Evolutionary conservation across 2,888 invertebrate genomes (phyloP).

Genomic region (Drosophila quasianomalipes): DNA sequence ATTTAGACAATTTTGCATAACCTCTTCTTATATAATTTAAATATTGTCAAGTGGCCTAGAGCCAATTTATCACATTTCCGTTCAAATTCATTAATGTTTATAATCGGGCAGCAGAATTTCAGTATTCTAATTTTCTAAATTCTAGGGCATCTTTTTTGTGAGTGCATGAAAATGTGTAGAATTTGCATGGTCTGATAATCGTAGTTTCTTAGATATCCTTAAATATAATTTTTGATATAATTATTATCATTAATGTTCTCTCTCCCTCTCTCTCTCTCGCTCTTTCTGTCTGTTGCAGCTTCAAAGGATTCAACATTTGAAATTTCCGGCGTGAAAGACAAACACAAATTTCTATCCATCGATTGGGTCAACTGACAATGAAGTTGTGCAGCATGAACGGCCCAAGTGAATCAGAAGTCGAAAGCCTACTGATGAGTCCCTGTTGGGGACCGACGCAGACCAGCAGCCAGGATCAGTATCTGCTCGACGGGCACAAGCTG

Average conservation of each 20-base stretch:
- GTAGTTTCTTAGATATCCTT: background rate
- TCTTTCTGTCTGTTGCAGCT: constrained; percentile 30
- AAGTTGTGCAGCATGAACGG: constrained; percentile 87
- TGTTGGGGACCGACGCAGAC: constrained; percentile 89
- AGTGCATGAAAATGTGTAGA: background rate
- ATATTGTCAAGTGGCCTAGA: background rate
- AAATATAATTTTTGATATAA: background rate
- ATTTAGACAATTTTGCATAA: too few relatives aligned
- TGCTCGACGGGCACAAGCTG: constrained; percentile 87
- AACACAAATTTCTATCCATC: constrained; percentile 49
- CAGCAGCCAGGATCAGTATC: constrained; percentile 86
- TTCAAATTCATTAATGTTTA: background rate
- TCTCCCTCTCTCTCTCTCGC: background rate
- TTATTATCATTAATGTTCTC: background rate
- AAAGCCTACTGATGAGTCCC: constrained; percentile 90
- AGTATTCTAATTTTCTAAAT: background rate
- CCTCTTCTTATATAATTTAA: background rate
- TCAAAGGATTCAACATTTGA: constrained; percentile 8
- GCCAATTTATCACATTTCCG: background rate
- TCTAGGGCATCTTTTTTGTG: background rate
- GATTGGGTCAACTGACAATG: constrained; percentile 86
- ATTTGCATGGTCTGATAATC: background rate
- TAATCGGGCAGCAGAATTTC: background rate
- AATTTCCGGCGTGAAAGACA: constrained; percentile 22
- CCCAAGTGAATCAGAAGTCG: constrained; percentile 87